These are phyloP conservation scores for Chelidonichthys spinosus DNA, from an alignment of 2,797 vertebrate species.

Conservation along the genomic window DNA sequence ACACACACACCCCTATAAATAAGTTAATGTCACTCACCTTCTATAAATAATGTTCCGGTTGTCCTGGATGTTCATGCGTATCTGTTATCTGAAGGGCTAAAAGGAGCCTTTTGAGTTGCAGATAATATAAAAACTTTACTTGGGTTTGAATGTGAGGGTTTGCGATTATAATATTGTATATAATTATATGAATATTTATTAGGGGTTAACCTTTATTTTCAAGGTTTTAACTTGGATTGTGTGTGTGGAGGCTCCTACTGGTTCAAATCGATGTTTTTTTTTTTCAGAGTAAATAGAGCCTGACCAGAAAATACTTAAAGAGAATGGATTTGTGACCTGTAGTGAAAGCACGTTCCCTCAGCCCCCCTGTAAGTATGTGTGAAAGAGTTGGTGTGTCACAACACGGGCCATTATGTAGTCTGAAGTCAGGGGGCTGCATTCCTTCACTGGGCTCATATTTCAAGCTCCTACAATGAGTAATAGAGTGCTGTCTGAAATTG, in stretches of 20 bases:
- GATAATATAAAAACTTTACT: slow-evolving; percentile 8
- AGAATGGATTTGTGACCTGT: slow-evolving; percentile 38
- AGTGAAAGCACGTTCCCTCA: slow-evolving; percentile 56
- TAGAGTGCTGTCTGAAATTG: slow-evolving; percentile 50
- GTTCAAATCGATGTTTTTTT: slow-evolving; percentile 4
- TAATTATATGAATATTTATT: slow-evolving; percentile 23
- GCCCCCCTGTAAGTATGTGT: slow-evolving; percentile 43
- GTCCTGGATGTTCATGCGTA: slow-evolving; percentile 43
- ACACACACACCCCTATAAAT: slow-evolving; percentile 67
- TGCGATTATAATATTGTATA: slow-evolving; percentile 6
- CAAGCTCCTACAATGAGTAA: slow-evolving; percentile 47
- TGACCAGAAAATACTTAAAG: slow-evolving; percentile 22
- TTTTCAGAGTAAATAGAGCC: slow-evolving; percentile 6
- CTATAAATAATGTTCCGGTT: slow-evolving; percentile 69
- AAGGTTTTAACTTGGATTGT: slow-evolving; percentile 3
- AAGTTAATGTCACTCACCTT: slow-evolving; percentile 67
- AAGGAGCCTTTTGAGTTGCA: slow-evolving; percentile 24
- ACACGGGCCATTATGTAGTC: slow-evolving; percentile 65
- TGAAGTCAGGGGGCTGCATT: slow-evolving; percentile 70
- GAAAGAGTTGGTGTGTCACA: slow-evolving; percentile 54
- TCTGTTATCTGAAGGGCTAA: slow-evolving; percentile 38
- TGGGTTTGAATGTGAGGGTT: slow-evolving; percentile 11
- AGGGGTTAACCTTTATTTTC: slow-evolving; percentile 1
- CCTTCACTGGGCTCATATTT: slow-evolving; percentile 74
- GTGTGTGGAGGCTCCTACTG: neutral